Evolutionary conservation across 2,797 vertebrate genomes (phyloP).

Genomic region (Serranus cabrilla): DNA sequence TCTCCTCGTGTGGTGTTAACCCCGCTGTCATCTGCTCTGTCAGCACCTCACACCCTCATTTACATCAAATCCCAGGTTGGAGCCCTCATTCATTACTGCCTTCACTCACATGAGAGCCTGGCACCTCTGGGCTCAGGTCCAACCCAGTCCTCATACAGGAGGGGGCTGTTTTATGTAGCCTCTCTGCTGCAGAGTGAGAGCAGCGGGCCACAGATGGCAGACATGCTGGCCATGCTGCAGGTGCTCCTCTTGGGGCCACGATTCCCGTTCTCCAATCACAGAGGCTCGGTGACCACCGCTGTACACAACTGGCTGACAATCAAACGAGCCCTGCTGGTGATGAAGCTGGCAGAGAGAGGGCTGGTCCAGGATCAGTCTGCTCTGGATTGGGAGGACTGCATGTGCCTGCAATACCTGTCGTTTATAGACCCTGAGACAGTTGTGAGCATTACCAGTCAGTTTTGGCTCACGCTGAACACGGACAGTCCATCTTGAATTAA

Average conservation of each 20-base stretch:
- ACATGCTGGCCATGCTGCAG: conserved; percentile 81
- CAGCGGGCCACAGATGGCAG: conserved; percentile 51
- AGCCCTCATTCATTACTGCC: conserved; percentile 80
- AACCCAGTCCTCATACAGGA: conserved; percentile 71
- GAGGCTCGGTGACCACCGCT: conserved; percentile 36
- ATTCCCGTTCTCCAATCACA: conserved; percentile 65
- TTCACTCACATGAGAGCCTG: conserved; percentile 59
- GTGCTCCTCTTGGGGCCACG: conserved; percentile 90
- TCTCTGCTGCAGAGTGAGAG: conserved; percentile 73
- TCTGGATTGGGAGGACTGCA: conserved; percentile 85
- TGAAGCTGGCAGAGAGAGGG: conserved; percentile 84
- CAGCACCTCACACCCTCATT: background rate
- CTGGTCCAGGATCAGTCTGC: conserved; percentile 43
- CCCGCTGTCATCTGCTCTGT: conserved; percentile 24
- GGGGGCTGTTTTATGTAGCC: conserved; percentile 78
- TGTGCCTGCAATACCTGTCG: conserved; percentile 87
- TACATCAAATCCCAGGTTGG: conserved; percentile 79
- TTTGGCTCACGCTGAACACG: conserved; percentile 52
- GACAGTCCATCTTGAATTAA: background rate
- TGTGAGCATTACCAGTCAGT: conserved; percentile 54
- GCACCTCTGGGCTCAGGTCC: conserved; percentile 34
- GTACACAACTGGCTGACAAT: conserved; percentile 84
- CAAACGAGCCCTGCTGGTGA: conserved; percentile 84
- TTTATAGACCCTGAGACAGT: conserved; percentile 74
- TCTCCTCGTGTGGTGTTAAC: conserved; percentile 83